Evolutionary conservation across 2,888 invertebrate genomes (phyloP), one percentile per base, ranked within the genome.

Genomic region (Andrena trimmerana): DNA sequence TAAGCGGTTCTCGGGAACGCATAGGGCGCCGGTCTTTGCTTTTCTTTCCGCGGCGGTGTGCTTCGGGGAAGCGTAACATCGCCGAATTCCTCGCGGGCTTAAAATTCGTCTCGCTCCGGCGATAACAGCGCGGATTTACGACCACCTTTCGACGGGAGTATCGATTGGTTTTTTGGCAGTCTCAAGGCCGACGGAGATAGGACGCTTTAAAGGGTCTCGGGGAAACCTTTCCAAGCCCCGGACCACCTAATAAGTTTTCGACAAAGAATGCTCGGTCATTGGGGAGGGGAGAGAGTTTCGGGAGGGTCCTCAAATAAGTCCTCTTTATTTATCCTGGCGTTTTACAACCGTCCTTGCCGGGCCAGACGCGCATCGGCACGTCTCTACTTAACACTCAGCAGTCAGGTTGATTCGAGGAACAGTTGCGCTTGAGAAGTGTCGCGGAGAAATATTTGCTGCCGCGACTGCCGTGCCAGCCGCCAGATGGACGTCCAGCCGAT

Each of bases 101-200:
- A 63, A 66, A 78, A 52, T 73, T 73, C 60, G 63, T 48, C 59
- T 24, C 16, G 24, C 33, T 24, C 20, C 29, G 10, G 52, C 69
- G 79, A 82, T 79, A 74, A 79, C 67, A 50, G 36, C 20, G n/a
- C 27, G 66, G 62, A 82, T 82, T 80, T 80, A 80, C 71, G 68
- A 75, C 63, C 68, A 59, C 52, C 54, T 75, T 72, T 33, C 57
- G 29, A 52, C 33, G 50, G 52, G 65, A n/a, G 52, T 81, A 83
- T 83, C 83, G 72, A 83, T 81, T 76, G 72, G 67, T 69, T 69
- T 83, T 76, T 81, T 52, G 71, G 72, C 65, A 54, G 68, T 50
- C 71, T 33, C 76, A 76, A 81, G 68, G 72, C 69, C 54, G 69
- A 36, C 8, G 10, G 42, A 67, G 76, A 62, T 69, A 81, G 59